A percentile compares a stretch with the other conserved stretches of the same genome.
Evolutionary conservation across 1,140 invertebrate species (phyloP).

Genomic region (Pogonomyrmex barbatus): DNA sequence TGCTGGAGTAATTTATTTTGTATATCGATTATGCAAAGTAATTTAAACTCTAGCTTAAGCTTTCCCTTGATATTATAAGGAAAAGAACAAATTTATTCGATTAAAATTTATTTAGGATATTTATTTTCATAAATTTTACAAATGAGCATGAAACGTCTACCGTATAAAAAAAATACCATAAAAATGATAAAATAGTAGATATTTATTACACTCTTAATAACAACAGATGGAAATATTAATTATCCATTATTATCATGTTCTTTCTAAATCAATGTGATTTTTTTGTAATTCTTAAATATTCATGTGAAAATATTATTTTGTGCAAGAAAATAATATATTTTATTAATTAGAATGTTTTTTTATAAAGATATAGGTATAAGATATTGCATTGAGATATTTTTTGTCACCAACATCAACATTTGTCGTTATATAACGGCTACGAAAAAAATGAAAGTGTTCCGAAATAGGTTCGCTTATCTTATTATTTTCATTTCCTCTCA

Average conservation of each 20-base stretch:
- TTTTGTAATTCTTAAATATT: not conserved
- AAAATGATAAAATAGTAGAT: not conserved
- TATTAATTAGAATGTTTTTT: not conserved
- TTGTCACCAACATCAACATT: no score
- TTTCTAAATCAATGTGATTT: not conserved
- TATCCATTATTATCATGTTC: not conserved
- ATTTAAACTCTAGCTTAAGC: not conserved
- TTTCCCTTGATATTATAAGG: not conserved
- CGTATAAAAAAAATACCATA: slow-evolving; percentile 4
- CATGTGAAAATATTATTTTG: not conserved
- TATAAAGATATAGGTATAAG: not conserved
- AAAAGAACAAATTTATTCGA: not conserved
- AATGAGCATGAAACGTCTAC: not conserved
- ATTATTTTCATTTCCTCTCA: not conserved
- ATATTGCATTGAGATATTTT: no score
- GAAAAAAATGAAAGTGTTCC: no score
- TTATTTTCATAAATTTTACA: slow-evolving; percentile 1
- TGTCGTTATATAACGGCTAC: no score
- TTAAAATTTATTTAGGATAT: not conserved
- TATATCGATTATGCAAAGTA: slow-evolving; percentile 21
- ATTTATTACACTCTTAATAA: not conserved
- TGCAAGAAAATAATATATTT: not conserved
- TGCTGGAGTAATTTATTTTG: slow-evolving; percentile 7
- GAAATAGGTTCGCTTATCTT: no score
- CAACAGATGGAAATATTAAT: not conserved